phyloP scores from a whole-genome alignment of 2,113 vertebrate genomes.

The Spizaetus ornatus region DNA sequence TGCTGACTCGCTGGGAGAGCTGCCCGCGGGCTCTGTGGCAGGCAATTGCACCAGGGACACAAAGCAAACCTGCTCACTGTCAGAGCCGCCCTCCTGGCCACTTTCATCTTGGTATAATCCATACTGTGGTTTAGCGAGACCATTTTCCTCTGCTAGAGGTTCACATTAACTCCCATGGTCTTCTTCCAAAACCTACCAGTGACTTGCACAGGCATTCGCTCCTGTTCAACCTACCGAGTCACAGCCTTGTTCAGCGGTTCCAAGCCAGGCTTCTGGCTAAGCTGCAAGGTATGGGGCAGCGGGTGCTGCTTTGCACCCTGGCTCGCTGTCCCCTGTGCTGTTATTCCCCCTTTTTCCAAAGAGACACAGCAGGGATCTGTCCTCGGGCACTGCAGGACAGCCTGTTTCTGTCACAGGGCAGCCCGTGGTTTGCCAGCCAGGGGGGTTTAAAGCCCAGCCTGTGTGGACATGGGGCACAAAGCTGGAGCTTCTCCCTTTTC shows the following conservation, averaged over 20 bases:
- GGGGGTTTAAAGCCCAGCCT: not conserved
- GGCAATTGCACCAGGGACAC: fast-evolving
- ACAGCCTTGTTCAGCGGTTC: not conserved
- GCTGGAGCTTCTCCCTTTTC: not conserved
- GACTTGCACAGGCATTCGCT: not conserved
- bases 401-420: not conserved
- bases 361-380: not conserved
- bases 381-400: not conserved
- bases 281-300: not conserved
- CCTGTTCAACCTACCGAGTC: not conserved
- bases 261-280: not conserved
- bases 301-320: not conserved
- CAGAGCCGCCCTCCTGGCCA: not conserved
- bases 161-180: fast-evolving
- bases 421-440: fast-evolving
- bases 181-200: not conserved
- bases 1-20: not conserved
- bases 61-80: fast-evolving
- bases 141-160: not conserved
- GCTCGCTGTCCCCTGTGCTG: not conserved
- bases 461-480: not conserved
- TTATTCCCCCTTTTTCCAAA: not conserved
- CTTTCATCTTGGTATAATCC: fast-evolving
- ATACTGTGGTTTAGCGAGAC: not conserved
- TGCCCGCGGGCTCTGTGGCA: fast-evolving